Evolutionary conservation across 2,888 invertebrate species (phyloP).

Genomic region (Polymixis lichenea): DNA sequence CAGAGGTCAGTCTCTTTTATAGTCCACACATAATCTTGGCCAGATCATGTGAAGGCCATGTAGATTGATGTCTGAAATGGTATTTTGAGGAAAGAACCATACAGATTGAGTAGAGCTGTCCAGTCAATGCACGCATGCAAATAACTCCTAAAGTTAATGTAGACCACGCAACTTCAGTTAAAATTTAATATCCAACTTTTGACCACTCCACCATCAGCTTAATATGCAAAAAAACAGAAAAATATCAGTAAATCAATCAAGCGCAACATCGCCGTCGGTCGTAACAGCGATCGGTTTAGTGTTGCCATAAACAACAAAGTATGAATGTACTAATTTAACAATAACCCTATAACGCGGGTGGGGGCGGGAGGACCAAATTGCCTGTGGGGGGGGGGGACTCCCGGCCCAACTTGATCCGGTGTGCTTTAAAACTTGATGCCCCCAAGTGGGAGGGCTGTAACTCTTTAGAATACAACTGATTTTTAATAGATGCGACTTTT

Average conservation of each 20-base stretch:
- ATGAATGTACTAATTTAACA: conserved; percentile 79
- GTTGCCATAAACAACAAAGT: conserved; percentile 81
- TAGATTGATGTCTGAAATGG: too few species aligned
- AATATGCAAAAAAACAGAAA: conserved; percentile 62
- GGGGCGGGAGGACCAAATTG: conserved; percentile 52
- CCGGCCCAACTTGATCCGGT: conserved; percentile 64
- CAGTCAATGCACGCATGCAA: background rate
- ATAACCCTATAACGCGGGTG: conserved; percentile 72
- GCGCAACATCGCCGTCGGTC: conserved; percentile 69
- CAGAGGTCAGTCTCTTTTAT: too few species aligned
- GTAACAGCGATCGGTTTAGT: conserved; percentile 71
- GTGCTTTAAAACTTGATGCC: conserved; percentile 71
- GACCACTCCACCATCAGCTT: conserved; percentile 39
- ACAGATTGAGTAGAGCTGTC: too few species aligned
- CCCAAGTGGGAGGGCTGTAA: conserved; percentile 56
- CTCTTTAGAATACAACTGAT: conserved; percentile 67
- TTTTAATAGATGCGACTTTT: conserved; percentile 60
- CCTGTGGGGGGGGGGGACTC: conserved; percentile 51
- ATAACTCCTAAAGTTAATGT: conserved; percentile 13
- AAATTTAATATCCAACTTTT: conserved; percentile 52
- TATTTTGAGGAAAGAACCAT: too few species aligned
- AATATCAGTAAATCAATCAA: conserved; percentile 69
- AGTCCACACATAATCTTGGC: too few species aligned
- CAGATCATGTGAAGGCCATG: too few species aligned
- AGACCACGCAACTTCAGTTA: conserved; percentile 18